A percentile compares a stretch with the other conserved stretches of the same genome.
Conservation (phyloP, 1,140 invertebrate species). For the Nixonia krombeini region DNA sequence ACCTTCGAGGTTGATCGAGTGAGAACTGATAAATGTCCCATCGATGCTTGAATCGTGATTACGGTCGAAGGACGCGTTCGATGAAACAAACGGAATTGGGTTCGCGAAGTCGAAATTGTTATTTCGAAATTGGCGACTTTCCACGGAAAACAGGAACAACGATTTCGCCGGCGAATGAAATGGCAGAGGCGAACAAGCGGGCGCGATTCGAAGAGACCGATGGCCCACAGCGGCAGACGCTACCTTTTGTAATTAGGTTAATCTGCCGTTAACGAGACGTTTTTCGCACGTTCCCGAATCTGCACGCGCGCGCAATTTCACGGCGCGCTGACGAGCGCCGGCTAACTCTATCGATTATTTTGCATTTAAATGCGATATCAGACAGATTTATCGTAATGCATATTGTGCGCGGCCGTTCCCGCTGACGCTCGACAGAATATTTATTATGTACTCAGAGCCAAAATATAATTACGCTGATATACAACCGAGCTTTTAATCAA, state of each 20-base stretch:
- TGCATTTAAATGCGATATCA: conserved; percentile 48
- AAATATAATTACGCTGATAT: conserved; percentile 50
- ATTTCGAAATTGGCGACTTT: conserved; percentile 41
- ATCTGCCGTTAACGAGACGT: conserved; percentile 48
- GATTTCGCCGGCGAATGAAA: conserved; percentile 15
- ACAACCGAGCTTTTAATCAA: conserved; percentile 49
- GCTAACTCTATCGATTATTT: conserved; percentile 48
- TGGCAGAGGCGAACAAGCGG: conserved; percentile 31
- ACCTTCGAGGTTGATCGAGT: no score
- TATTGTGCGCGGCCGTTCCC: conserved; percentile 26
- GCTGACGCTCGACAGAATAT: conserved; percentile 30
- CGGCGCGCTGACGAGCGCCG: conserved; percentile 41
- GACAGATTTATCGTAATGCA: conserved; percentile 51
- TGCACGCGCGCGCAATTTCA: conserved; percentile 36
- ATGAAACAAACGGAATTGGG: not conserved
- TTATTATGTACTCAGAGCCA: conserved; percentile 47
- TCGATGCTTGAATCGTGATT: no score
- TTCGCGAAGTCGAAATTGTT: not conserved
- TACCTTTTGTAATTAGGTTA: conserved; percentile 52
- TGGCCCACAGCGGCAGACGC: conserved; percentile 45
- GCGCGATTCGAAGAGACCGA: conserved; percentile 41
- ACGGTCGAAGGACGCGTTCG: conserved; percentile 21
- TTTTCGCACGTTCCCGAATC: conserved; percentile 44
- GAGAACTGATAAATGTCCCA: no score
- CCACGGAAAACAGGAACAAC: conserved; percentile 37